These are phyloP conservation scores for Heliconius ismenius DNA, from an alignment of 2,888 invertebrate genomes.

Conservation along the genomic window DNA sequence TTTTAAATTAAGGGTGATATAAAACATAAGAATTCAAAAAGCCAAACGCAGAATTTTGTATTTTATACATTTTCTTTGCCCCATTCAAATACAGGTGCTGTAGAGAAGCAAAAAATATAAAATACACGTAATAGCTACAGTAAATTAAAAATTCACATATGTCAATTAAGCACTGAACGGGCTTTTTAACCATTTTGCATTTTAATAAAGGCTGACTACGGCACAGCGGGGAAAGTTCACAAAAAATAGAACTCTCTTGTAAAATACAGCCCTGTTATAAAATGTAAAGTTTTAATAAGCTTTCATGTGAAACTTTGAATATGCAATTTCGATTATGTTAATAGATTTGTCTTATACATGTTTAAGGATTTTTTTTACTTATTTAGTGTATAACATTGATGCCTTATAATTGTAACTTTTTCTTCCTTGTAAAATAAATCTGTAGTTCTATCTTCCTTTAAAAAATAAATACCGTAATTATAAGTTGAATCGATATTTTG, in stretches of 20 bases:
- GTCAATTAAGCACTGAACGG: slow-evolving; percentile 6
- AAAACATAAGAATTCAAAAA: no score
- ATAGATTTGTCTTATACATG: not conserved
- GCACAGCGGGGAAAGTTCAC: slow-evolving; percentile 11
- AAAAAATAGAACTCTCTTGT: slow-evolving; percentile 8
- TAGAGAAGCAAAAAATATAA: not conserved
- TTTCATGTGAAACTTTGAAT: slow-evolving; percentile 10
- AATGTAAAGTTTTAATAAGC: slow-evolving; percentile 14
- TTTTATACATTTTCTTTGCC: not conserved
- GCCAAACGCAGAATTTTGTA: no score
- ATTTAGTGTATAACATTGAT: not conserved
- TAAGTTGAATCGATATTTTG: no score
- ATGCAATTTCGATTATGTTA: not conserved
- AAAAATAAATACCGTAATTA: no score
- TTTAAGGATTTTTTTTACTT: not conserved
- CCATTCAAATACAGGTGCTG: not conserved
- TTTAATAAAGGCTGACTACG: not conserved
- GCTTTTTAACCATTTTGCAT: slow-evolving; percentile 13
- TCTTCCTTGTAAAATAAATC: not conserved
- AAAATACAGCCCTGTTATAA: slow-evolving; percentile 1
- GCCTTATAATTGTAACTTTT: not conserved
- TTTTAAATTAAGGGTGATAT: no score
- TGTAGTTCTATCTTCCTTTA: no score
- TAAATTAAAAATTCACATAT: slow-evolving; percentile 4
- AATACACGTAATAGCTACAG: not conserved